Evolutionary conservation across 2,797 vertebrate genomes (phyloP), one percentile per base, ranked within the genome.

Genomic region (Gymnopithys bicolor): DNA sequence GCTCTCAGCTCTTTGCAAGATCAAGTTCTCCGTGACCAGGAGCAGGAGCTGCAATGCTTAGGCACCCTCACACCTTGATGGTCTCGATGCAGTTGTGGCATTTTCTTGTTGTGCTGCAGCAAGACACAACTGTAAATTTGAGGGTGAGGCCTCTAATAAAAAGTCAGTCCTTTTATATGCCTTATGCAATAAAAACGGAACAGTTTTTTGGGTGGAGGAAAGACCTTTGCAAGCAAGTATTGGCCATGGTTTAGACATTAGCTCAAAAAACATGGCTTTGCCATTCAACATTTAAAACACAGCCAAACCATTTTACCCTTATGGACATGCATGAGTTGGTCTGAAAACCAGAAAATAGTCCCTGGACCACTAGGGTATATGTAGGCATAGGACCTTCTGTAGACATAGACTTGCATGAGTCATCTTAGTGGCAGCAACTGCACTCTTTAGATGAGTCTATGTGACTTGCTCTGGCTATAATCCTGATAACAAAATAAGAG

Each of bases 11-110:
- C 19, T 24, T 39, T 83, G 28, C 37, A 53, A 37, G 68, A 22
- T 16, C 1, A 0, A 22, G 9, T 30, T 73, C 39, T 66, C 3
- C 3, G 1, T 32, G 15, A 14, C 37, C 30, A 6, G 9, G 35
- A 18, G 5, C 30, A n/a, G 48, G 52, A 84, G 39, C 19, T 74
- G 48, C 79, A 33, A 2, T 9, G 3, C 59, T 77, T 75, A 11
- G 8, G 53, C 74, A 13, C 53, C 27, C 0, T 71, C 41, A 53
- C 35, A 25, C 21, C 32, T 63, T 11, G 25, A 23, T 52, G 55
- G 37, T 19, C 52, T 77, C 58, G 14, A 1, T 23, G 27, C 7
- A 37, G 11, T 33, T 66, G 19, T n/a, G 43, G 11, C 5, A 3
- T 25, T 83, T 75, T 37, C 59, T 45, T 56, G 11, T 43, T 1